Conservation (phyloP, 2,113 vertebrate genomes). For the Tichodroma muraria region DNA sequence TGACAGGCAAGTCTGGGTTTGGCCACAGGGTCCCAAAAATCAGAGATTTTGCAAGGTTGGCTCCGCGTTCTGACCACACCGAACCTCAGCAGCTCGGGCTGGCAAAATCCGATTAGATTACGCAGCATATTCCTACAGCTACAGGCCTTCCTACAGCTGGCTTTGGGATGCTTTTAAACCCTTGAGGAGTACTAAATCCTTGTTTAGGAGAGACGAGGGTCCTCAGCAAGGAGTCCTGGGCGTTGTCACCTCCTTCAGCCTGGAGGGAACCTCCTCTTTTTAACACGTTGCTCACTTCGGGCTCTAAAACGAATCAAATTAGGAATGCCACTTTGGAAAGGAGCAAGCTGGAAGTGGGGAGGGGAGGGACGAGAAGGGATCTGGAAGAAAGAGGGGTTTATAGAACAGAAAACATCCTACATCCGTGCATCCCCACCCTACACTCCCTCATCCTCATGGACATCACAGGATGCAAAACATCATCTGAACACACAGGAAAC, state of each 20-base stretch:
- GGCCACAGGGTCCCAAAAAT: rapidly evolving
- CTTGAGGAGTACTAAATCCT: background rate
- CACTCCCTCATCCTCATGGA: rapidly evolving
- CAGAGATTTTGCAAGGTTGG: background rate
- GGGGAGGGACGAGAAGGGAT: background rate
- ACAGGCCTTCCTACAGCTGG: background rate
- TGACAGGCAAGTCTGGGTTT: background rate
- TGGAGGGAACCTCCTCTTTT: background rate
- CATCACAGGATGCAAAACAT: background rate
- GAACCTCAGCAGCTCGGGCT: background rate
- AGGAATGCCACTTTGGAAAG: background rate
- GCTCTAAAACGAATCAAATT: background rate
- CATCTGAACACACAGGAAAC: rapidly evolving
- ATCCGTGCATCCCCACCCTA: background rate
- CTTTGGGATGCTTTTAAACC: background rate
- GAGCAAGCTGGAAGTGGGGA: background rate
- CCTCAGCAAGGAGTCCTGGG: background rate
- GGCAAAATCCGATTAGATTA: background rate
- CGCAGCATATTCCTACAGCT: background rate
- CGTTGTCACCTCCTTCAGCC: background rate
- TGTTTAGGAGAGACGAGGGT: background rate
- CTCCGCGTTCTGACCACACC: background rate
- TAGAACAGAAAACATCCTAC: background rate
- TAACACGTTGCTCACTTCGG: background rate
- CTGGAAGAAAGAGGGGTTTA: background rate